Evolutionary conservation across 2,113 vertebrate species (phyloP).

Genomic region (Pterophyllum scalare): DNA sequence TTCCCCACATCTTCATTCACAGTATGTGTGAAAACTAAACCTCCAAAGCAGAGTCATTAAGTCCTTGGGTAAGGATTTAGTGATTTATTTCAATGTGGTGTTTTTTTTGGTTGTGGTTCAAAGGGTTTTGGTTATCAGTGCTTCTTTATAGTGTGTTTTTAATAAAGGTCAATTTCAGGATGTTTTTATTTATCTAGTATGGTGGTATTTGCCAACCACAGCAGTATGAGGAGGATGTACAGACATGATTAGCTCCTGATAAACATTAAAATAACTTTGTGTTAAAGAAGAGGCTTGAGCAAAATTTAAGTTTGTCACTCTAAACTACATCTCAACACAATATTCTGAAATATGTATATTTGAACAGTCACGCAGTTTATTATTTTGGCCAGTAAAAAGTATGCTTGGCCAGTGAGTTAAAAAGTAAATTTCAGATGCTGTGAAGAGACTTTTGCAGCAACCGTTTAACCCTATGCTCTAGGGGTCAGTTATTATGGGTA

Average conservation of each 20-base stretch:
- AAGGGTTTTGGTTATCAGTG: background rate
- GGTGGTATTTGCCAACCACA: background rate
- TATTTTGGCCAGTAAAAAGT: background rate
- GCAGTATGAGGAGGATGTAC: background rate
- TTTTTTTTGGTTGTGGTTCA: background rate
- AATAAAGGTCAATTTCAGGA: conserved; percentile 2
- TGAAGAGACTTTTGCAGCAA: background rate
- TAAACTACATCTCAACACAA: background rate
- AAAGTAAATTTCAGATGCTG: background rate
- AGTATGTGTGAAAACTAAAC: background rate
- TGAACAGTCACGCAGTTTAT: background rate
- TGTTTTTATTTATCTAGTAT: background rate
- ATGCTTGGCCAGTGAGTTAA: background rate
- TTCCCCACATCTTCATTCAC: background rate
- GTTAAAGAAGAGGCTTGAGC: no score
- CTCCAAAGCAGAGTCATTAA: background rate
- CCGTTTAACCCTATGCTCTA: background rate
- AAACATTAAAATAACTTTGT: background rate
- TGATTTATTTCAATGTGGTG: background rate
- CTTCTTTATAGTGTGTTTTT: background rate
- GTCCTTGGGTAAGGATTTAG: background rate
- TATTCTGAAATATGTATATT: background rate
- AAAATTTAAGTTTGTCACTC: background rate
- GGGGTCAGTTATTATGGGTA: background rate
- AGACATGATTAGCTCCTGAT: background rate